Evolutionary conservation across 2,113 vertebrate species (phyloP).

Genomic region (Mesocricetus auratus): DNA sequence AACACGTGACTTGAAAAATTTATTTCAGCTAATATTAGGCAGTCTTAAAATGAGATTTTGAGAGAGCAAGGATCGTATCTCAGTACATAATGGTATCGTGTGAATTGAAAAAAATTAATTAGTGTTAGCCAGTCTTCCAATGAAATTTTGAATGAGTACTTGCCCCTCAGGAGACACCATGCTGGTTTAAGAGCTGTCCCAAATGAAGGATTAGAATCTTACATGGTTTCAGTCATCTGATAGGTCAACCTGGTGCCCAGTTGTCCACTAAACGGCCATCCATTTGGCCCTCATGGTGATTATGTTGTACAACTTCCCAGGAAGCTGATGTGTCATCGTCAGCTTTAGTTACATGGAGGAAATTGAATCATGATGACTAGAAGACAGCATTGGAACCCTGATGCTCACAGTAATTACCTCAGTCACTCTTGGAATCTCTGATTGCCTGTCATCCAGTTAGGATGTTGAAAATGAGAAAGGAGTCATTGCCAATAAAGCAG

Average conservation of each 20-base stretch:
- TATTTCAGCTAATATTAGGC: neutral
- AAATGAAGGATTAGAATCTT: neutral
- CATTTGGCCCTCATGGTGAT: neutral
- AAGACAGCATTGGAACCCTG: constrained; percentile 32
- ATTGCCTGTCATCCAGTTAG: neutral
- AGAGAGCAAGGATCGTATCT: neutral
- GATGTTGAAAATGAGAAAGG: constrained; percentile 9
- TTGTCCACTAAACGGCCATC: neutral
- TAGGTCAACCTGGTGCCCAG: neutral
- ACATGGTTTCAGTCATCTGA: neutral
- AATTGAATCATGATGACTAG: constrained; percentile 40
- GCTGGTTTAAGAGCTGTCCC: neutral
- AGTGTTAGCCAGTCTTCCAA: neutral
- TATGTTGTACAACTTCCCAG: neutral
- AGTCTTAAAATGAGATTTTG: neutral
- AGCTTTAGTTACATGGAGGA: constrained; percentile 10
- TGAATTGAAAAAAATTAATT: neutral
- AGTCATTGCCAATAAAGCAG: neutral
- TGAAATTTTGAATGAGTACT: neutral
- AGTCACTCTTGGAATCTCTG: neutral
- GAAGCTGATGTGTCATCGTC: neutral
- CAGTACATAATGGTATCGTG: neutral
- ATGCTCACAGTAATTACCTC: constrained; percentile 20
- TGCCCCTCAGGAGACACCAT: neutral
- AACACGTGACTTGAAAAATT: neutral